Evolutionary conservation across 2,113 vertebrate species (phyloP).

Genomic region (Hiodon tergisus): DNA sequence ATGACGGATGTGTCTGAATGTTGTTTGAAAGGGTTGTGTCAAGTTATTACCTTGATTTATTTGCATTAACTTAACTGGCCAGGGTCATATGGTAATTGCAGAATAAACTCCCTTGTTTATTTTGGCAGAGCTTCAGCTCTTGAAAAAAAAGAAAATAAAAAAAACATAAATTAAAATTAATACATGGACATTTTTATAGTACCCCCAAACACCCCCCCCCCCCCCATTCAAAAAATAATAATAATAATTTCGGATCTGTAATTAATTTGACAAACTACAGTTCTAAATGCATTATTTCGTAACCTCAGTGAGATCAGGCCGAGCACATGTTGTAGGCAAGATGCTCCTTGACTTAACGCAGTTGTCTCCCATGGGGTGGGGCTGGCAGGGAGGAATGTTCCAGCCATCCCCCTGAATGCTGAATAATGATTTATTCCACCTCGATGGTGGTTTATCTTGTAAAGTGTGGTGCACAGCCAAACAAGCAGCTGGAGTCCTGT

Average conservation of each 20-base stretch:
- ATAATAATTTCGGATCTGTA: constrained; percentile 18
- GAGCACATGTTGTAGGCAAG: background rate
- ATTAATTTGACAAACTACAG: background rate
- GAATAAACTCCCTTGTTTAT: constrained; percentile 37
- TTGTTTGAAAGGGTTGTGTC: constrained; percentile 30
- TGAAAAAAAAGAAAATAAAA: constrained; percentile 5
- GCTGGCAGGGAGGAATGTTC: no score
- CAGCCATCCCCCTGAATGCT: background rate
- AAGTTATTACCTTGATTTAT: constrained; percentile 38
- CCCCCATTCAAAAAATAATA: constrained; percentile 26
- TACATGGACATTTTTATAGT: background rate
- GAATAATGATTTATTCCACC: constrained; percentile 20
- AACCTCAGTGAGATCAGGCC: background rate
- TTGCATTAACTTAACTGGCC: constrained; percentile 32
- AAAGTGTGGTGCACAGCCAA: constrained; percentile 30
- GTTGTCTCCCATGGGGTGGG: no score
- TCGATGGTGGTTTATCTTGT: constrained; percentile 29
- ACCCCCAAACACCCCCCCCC: constrained; percentile 9
- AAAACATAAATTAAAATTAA: background rate
- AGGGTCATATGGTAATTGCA: constrained; percentile 42
- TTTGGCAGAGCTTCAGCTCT: constrained; percentile 31
- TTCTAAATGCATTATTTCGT: background rate
- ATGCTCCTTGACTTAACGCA: background rate
- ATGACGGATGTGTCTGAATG: constrained; percentile 13
- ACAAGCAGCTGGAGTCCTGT: constrained; percentile 34